These are phyloP conservation scores for Theonella swinhoei DNA, from an alignment of 37 sponge, comb jelly and placozoan genomes.

Conservation along the genomic window DNA sequence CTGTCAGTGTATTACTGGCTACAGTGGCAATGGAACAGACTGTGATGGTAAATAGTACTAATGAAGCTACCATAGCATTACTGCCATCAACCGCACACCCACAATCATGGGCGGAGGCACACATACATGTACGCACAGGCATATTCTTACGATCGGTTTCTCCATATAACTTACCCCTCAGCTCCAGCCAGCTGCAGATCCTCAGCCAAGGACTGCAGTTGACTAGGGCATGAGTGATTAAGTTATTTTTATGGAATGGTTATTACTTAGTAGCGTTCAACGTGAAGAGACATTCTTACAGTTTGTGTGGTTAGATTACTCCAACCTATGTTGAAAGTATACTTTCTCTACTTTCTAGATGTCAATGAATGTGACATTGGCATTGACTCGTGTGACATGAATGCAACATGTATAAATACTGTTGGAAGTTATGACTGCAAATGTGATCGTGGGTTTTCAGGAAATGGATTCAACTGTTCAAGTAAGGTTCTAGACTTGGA, in stretches of 20 bases:
- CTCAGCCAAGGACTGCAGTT: too few relatives aligned
- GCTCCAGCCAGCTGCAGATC: too few relatives aligned
- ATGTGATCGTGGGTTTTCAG: conserved; percentile 26
- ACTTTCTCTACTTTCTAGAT: background rate
- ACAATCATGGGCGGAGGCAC: background rate
- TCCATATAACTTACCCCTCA: too few relatives aligned
- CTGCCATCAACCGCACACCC: background rate
- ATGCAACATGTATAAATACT: conserved; percentile 18
- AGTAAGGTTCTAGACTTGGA: too few relatives aligned
- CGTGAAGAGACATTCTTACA: too few relatives aligned
- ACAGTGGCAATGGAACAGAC: conserved; percentile 14
- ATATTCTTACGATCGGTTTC: too few relatives aligned
- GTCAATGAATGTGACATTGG: conserved; percentile 4
- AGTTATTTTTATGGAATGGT: too few relatives aligned
- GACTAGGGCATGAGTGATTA: too few relatives aligned
- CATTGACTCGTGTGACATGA: background rate
- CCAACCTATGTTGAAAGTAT: background rate
- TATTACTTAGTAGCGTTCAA: too few relatives aligned
- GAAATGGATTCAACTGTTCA: conserved; percentile 16
- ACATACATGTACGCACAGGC: too few relatives aligned
- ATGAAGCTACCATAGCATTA: background rate
- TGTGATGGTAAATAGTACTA: background rate
- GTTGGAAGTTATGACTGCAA: conserved; percentile 37
- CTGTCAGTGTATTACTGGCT: conserved; percentile 8
- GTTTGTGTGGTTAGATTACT: too few relatives aligned